Conservation (phyloP, 2,113 vertebrate species). For the Scomber scombrus region DNA sequence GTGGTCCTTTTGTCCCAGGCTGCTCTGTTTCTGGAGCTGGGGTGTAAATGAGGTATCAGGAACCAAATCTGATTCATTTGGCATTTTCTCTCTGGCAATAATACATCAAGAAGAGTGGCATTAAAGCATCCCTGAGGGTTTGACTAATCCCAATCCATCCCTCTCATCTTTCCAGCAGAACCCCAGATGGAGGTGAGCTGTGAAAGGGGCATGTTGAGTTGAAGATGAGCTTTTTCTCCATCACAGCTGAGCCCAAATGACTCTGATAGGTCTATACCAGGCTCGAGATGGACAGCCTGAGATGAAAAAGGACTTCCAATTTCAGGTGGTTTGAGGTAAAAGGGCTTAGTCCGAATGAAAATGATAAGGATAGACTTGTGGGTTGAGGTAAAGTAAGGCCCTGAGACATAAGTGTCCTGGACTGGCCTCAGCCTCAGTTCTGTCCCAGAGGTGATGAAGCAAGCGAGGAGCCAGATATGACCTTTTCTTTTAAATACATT, state of each 20-base stretch:
- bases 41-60: conserved; percentile 4
- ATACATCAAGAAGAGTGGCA: background rate
- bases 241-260: conserved; percentile 39
- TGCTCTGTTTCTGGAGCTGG: background rate
- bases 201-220: conserved; percentile 53
- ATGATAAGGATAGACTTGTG: background rate
- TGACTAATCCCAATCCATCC: conserved; percentile 1
- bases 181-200: conserved; percentile 7
- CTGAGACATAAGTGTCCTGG: conserved; percentile 22
- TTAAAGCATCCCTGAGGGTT: conserved; percentile 25
- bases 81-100: conserved; percentile 31
- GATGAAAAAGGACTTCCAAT: conserved; percentile 22
- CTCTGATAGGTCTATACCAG: background rate
- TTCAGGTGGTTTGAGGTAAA: conserved; percentile 44
- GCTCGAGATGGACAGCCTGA: background rate
- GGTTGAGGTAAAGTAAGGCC: conserved; percentile 18
- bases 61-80: conserved; percentile 4
- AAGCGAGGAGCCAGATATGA: background rate
- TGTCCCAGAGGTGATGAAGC: conserved; percentile 4
- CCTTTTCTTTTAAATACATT: conserved; percentile 43
- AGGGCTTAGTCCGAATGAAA: background rate
- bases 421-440: background rate
- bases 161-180: background rate
- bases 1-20: background rate
- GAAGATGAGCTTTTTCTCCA: conserved; percentile 52